Percentiles rank a stretch among this genome's conserved stretches.
Conservation (phyloP, 2,888 invertebrate genomes). For the Octodonta nipae region DNA sequence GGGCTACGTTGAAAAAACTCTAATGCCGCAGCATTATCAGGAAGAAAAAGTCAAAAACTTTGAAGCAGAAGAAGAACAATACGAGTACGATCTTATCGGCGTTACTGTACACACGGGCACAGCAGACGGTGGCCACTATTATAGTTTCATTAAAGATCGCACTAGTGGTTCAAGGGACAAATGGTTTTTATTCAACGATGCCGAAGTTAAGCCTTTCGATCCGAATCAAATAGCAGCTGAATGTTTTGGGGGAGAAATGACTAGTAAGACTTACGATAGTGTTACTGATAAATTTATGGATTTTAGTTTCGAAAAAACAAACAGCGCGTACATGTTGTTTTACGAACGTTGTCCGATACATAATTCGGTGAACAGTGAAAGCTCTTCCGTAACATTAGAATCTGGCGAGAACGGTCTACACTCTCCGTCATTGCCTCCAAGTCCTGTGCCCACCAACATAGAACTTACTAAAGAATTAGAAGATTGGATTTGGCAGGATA, state of each 20-base stretch:
- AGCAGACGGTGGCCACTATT: constrained; percentile 93
- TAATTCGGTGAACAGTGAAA: constrained; percentile 30
- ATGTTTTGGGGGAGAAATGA: constrained; percentile 96
- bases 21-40: constrained; percentile 80
- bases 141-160: constrained; percentile 86
- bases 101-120: constrained; percentile 97
- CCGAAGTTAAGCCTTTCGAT: constrained; percentile 89
- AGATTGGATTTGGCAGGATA: constrained; percentile 96
- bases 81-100: constrained; percentile 56
- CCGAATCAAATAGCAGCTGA: constrained; percentile 87
- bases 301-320: constrained; percentile 93
- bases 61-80: constrained; percentile 47
- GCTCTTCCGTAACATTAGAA: constrained; percentile 27
- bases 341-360: constrained; percentile 63
- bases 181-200: constrained; percentile 86
- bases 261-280: constrained; percentile 91
- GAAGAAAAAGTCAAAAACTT: constrained; percentile 47
- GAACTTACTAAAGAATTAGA: constrained; percentile 67
- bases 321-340: constrained; percentile 94
- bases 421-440: constrained; percentile 10
- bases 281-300: constrained; percentile 95
- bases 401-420: constrained; percentile 17
- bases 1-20: constrained; percentile 77
- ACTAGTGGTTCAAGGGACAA: constrained; percentile 63
- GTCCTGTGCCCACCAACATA: constrained; percentile 9